These are phyloP conservation scores for Stenichneumon culpator DNA, from an alignment of 2,888 invertebrate species.

Conservation along the genomic window DNA sequence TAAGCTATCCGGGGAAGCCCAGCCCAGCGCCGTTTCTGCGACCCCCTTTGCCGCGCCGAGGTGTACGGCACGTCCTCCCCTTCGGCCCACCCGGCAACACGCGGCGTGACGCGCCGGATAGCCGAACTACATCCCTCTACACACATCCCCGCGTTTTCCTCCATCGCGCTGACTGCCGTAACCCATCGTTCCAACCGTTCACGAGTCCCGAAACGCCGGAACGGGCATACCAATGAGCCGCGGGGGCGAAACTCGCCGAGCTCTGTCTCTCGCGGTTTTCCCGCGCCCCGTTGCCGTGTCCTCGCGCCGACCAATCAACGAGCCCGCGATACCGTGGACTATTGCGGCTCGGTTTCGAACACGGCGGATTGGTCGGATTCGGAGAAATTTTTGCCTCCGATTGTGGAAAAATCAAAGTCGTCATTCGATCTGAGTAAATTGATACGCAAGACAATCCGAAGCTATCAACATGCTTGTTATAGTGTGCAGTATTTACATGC, in stretches of 20 bases:
- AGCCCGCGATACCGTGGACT: neutral
- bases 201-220: conserved; percentile 74
- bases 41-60: conserved; percentile 37
- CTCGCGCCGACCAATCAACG: conserved; percentile 51
- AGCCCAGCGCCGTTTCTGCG: conserved; percentile 63
- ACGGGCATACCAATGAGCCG: conserved; percentile 81
- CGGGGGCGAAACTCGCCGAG: conserved; percentile 35
- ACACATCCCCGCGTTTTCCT: conserved; percentile 4
- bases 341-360: neutral
- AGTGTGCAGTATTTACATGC: too few species aligned
- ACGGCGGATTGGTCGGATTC: neutral
- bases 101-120: conserved; percentile 3
- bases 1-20: conserved; percentile 74
- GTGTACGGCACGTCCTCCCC: conserved; percentile 14
- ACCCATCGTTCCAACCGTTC: conserved; percentile 59
- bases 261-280: conserved; percentile 69
- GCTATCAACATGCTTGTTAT: too few species aligned
- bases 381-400: neutral
- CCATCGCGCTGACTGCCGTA: conserved; percentile 27
- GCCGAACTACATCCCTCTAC: conserved; percentile 6
- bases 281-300: conserved; percentile 67
- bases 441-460: too few species aligned
- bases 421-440: too few species aligned
- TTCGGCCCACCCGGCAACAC: conserved; percentile 13
- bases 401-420: neutral